Percentiles rank a stretch among this genome's conserved stretches.
Evolutionary conservation across 2,113 vertebrate species (phyloP).

Genomic region (Ailurus styani): DNA sequence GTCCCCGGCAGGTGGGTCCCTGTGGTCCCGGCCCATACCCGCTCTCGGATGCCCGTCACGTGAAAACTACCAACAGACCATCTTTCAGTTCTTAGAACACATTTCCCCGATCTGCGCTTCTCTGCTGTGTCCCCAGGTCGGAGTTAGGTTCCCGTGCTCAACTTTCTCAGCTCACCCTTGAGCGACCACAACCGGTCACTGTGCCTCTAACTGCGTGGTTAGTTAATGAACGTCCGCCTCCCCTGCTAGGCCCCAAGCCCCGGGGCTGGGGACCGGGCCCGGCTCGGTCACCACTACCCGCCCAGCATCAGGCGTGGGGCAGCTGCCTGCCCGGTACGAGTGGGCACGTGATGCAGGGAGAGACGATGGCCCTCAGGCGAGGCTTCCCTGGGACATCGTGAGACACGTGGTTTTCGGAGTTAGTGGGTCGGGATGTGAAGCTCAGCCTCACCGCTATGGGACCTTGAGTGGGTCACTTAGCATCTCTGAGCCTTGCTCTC

Average conservation of each 20-base stretch:
- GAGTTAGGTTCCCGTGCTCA: background rate
- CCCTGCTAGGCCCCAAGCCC: background rate
- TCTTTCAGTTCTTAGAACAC: background rate
- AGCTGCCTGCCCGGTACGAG: fast-evolving
- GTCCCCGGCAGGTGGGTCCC: background rate
- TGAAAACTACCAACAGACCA: background rate
- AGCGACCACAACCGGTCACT: background rate
- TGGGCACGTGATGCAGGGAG: background rate
- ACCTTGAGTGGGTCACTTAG: background rate
- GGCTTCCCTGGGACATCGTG: fast-evolving
- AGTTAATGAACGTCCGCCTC: background rate
- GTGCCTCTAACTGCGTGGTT: background rate
- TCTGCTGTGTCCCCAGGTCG: no score
- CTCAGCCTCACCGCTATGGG: background rate
- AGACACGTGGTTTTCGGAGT: background rate
- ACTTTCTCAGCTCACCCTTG: background rate
- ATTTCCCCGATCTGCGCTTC: background rate
- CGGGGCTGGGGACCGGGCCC: fast-evolving
- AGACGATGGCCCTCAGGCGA: fast-evolving
- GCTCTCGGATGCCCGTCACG: fast-evolving
- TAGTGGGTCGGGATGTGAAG: background rate
- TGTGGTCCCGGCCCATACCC: background rate
- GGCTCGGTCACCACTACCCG: background rate
- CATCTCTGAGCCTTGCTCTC: background rate
- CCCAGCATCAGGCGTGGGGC: background rate